These are phyloP conservation scores for Alca torda DNA, from an alignment of 2,797 vertebrate species.

Conservation along the genomic window DNA sequence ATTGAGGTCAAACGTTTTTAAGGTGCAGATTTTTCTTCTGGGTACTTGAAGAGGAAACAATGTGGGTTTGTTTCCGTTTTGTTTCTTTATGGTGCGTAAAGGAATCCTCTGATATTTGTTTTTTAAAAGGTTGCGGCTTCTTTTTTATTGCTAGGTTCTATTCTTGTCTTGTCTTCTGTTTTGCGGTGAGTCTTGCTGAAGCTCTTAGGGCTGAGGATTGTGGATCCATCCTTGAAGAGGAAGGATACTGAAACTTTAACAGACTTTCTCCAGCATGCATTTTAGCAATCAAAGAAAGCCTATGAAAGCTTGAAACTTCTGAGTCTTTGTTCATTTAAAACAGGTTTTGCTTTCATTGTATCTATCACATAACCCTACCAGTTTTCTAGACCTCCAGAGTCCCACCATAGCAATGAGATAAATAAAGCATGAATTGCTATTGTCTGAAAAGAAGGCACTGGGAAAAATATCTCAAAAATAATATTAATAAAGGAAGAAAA, in stretches of 20 bases:
- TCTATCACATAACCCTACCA: neutral
- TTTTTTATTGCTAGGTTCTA: constrained; percentile 4
- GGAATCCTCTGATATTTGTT: neutral
- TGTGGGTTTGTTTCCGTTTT: neutral
- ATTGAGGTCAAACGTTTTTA: constrained; percentile 51
- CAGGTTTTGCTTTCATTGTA: neutral
- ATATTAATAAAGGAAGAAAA: neutral
- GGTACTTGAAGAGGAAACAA: constrained; percentile 39
- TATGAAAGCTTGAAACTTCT: neutral
- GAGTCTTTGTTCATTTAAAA: neutral
- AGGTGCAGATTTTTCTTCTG: constrained; percentile 45
- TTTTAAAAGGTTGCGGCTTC: neutral
- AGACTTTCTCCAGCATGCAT: neutral
- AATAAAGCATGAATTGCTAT: neutral
- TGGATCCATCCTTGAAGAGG: neutral
- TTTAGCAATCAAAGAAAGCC: neutral
- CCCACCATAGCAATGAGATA: neutral
- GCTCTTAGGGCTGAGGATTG: neutral
- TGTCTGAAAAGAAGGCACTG: neutral
- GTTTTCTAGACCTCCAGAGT: neutral
- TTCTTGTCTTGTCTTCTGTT: neutral
- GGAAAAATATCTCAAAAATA: neutral
- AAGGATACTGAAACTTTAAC: neutral
- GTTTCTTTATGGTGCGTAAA: neutral
- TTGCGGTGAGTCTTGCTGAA: neutral